Conservation (phyloP, 2,888 invertebrate genomes). For the Stenoptilia bipunctidactyla region DNA sequence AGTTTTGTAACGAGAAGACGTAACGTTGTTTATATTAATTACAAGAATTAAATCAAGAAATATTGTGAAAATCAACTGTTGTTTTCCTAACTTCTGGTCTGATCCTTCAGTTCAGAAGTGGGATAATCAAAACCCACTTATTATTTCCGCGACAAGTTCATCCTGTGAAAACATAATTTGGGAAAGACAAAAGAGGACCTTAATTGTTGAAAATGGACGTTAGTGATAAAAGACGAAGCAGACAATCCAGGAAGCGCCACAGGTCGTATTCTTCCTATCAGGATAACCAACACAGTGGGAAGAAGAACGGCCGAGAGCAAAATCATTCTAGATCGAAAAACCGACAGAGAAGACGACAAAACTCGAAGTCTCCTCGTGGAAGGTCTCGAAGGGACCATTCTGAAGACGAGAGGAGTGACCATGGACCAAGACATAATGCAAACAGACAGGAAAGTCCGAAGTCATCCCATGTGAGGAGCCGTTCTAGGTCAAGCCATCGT, state of each 20-base stretch:
- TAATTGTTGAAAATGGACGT: no score
- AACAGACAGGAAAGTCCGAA: background rate
- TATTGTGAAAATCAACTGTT: no score
- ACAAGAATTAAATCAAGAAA: no score
- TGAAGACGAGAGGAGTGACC: background rate
- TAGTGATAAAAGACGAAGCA: no score
- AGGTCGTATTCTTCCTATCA: background rate
- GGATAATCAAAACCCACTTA: background rate
- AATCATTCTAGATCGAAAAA: background rate
- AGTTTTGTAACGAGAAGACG: no score
- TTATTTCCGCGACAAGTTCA: background rate
- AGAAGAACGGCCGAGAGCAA: background rate
- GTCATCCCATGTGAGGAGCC: background rate
- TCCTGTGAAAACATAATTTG: background rate
- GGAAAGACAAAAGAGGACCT: no score
- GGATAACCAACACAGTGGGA: background rate
- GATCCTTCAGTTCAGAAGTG: conserved; percentile 3
- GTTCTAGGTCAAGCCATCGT: background rate
- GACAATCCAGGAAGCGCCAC: no score
- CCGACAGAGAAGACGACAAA: background rate
- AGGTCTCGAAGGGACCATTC: background rate
- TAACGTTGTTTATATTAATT: no score
- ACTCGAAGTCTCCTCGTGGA: background rate
- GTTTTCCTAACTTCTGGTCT: no score
- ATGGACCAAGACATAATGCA: background rate